Evolutionary conservation across 2,888 invertebrate species (phyloP), one percentile per base, ranked within the genome.

Genomic region (Orthosia cruda): DNA sequence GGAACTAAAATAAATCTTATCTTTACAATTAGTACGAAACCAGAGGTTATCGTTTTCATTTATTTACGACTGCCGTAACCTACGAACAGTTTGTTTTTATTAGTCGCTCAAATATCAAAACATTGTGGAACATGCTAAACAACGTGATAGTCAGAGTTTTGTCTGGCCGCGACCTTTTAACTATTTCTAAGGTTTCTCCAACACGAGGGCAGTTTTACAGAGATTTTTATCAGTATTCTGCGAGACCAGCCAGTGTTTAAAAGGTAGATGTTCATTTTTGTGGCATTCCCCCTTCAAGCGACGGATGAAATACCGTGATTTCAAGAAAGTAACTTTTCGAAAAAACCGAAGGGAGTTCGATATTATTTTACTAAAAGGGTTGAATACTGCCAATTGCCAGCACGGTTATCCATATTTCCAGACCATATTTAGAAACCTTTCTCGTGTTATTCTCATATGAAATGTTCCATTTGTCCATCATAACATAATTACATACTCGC

Each of bases 401-500:
- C 32, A 4, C n/a, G n/a, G 50, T 16, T 50, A 47, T n/a, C 45
- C 45, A 55, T 47, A 26, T 62, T 70, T 57, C 26, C 63, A 32
- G 49, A 52, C 20, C 70, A 49, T 64, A 58, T 40, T 76, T 58
- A 77, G 58, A 63, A 49, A 78, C 40, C 13, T 49, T 40, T 77
- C 49, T 57, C 12, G 40, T 62, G 13, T 68, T 73, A 20, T 73
- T 61, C 26, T 40, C 23, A 32, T 61, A 18, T 55, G 66, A 57
- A 73, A 72, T 54, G 69, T 69, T 58, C 45, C 65, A 69, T 80
- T 71, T 80, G 83, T 69, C 63, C 74, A 52, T 83, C 71, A 79
- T 61, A 63, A 18, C 32, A 82, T 86, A 84, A 76, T 77, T 75
- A 81, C 40, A 40, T 40, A 9, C 73, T 84, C 80, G 71, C 72